A percentile compares a stretch with the other conserved stretches of the same genome.
phyloP scores from a whole-genome alignment of 2,113 vertebrate species.

The Hyperopisus bebe region DNA sequence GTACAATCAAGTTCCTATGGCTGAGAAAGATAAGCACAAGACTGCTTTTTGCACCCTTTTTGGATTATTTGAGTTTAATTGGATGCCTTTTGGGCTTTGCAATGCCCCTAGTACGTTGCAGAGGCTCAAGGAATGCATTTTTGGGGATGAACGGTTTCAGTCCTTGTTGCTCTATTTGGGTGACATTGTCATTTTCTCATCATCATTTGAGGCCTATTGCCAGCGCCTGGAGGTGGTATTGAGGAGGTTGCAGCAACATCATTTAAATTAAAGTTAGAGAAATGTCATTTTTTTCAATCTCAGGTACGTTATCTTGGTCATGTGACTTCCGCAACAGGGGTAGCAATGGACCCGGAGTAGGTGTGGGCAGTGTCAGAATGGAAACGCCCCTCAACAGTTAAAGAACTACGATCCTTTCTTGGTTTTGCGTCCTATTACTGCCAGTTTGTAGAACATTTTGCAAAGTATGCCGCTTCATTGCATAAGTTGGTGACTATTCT shows the following conservation, averaged over 20 bases:
- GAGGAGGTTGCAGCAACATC: neutral
- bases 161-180: constrained; percentile 15
- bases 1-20: neutral
- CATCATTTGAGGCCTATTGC: neutral
- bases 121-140: no score
- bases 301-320: neutral
- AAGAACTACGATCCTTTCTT: neutral
- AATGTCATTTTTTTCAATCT: constrained; percentile 9
- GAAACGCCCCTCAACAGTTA: neutral
- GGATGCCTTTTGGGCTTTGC: neutral
- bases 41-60: neutral
- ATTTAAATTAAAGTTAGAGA: constrained; percentile 15
- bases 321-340: constrained; percentile 9
- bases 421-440: neutral
- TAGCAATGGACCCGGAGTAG: constrained; percentile 9
- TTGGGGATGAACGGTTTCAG: no score
- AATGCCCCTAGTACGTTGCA: no score
- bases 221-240: neutral
- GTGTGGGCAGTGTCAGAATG: neutral
- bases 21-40: neutral
- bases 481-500: no score
- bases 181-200: neutral
- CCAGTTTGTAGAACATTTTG: constrained; percentile 6
- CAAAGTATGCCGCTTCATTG: neutral
- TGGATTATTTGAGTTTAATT: neutral